Evolutionary conservation across 1,140 invertebrate genomes (phyloP).

Genomic region (Apis mellifera): Amel_HAv3.1 CM009939.2:8687001-8687500

Average conservation of each 20-base stretch:
- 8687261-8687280: slow-evolving; percentile 28
- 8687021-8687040: no score
- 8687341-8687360: background rate
- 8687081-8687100: no score
- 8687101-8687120: no score
- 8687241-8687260: background rate
- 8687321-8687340: background rate
- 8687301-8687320: slow-evolving; percentile 57
- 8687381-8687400: background rate
- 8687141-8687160: no score
- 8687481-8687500: slow-evolving; percentile 10
- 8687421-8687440: no score
- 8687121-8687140: no score
- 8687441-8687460: background rate
- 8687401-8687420: background rate
- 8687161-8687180: background rate
- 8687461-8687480: background rate
- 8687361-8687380: background rate
- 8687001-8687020: background rate
- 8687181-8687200: no score
- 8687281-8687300: slow-evolving; percentile 31
- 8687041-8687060: no score
- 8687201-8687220: background rate
- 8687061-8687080: no score
- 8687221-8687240: slow-evolving; percentile 11